Evolutionary conservation across 1,140 invertebrate genomes (phyloP).

Genomic region (Cydia amplana): DNA sequence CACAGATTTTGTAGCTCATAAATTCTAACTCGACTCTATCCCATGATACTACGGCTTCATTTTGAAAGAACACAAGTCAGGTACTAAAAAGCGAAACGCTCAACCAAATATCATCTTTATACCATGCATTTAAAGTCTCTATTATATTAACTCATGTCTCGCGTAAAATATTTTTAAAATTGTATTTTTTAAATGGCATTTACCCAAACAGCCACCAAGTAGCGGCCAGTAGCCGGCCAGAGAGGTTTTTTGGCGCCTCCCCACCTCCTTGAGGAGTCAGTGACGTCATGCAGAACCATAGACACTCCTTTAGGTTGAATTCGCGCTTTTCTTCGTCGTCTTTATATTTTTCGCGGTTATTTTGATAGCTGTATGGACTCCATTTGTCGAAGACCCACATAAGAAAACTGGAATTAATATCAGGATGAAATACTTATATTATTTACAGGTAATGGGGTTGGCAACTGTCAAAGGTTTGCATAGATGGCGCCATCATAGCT

Average conservation of each 20-base stretch:
- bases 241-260: slow-evolving; percentile 97
- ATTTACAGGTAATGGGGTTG: neutral
- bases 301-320: slow-evolving; percentile 96
- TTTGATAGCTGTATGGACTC: slow-evolving; percentile 97
- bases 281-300: slow-evolving; percentile 99
- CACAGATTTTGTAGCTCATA: too few species aligned
- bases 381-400: slow-evolving; percentile 98
- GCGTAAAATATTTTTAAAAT: too few species aligned
- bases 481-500: too few species aligned
- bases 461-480: too few species aligned
- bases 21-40: neutral
- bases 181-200: slow-evolving; percentile 19
- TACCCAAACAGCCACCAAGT: slow-evolving; percentile 98
- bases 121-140: too few species aligned
- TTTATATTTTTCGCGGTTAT: slow-evolving; percentile 95
- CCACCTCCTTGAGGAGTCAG: slow-evolving; percentile 97
- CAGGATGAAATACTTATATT: neutral
- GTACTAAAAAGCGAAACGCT: too few species aligned
- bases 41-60: neutral
- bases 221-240: slow-evolving; percentile 94
- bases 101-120: too few species aligned
- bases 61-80: neutral
- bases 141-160: too few species aligned
- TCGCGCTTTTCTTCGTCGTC: slow-evolving; percentile 96
- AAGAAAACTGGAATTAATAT: slow-evolving; percentile 84